These are phyloP conservation scores for Hetaerina titia DNA, from an alignment of 2,888 invertebrate genomes.

Conservation along the genomic window DNA sequence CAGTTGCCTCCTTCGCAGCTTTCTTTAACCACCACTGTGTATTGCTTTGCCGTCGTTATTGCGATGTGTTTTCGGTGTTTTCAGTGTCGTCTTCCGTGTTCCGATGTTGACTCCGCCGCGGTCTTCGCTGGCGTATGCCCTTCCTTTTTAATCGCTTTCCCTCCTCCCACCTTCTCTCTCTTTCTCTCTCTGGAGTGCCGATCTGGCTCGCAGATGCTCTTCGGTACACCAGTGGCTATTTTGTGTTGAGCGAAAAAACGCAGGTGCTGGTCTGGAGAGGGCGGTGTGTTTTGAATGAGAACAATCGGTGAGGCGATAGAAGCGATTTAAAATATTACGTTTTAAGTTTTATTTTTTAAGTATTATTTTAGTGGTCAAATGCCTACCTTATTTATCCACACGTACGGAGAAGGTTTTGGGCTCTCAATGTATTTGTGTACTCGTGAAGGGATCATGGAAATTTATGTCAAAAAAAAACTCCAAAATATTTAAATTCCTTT, in stretches of 20 bases:
- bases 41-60: background rate
- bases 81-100: background rate
- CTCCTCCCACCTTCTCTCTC: background rate
- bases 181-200: background rate
- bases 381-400: too few relatives aligned
- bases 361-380: too few relatives aligned
- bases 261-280: background rate
- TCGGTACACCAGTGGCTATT: slow-evolving; percentile 17
- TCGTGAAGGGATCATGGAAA: too few relatives aligned
- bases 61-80: background rate
- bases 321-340: background rate
- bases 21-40: background rate
- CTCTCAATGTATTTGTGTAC: too few relatives aligned
- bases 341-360: too few relatives aligned
- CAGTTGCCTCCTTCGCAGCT: background rate
- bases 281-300: background rate
- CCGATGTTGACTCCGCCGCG: background rate
- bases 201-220: background rate
- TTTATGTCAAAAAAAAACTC: too few relatives aligned
- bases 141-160: background rate
- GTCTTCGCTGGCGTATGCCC: background rate
- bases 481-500: too few relatives aligned
- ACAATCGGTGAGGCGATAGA: background rate
- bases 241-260: background rate
- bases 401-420: too few relatives aligned